Evolutionary conservation across 2,888 invertebrate species (phyloP).

Genomic region (Folsomia candida): DNA sequence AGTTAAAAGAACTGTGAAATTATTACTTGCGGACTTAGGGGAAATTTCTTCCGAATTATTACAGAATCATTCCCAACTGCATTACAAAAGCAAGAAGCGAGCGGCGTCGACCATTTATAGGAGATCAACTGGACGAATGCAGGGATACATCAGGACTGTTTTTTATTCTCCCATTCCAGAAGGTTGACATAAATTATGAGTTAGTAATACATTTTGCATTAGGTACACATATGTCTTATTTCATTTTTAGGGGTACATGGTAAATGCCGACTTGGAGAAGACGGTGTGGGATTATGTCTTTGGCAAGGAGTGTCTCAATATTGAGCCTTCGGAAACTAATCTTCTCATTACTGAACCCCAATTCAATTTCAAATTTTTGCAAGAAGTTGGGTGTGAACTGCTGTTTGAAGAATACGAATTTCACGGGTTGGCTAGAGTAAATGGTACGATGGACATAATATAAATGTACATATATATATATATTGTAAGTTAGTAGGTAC

Average conservation of each 20-base stretch:
- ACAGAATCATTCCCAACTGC: constrained; percentile 81
- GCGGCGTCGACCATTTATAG: constrained; percentile 86
- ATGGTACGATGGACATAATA: constrained; percentile 56
- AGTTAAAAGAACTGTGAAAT: not conserved
- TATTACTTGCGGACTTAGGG: no score
- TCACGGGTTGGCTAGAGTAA: constrained; percentile 73
- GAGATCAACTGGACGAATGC: constrained; percentile 92
- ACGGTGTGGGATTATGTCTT: constrained; percentile 95
- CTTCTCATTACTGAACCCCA: constrained; percentile 90
- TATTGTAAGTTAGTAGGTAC: not conserved
- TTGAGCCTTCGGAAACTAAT: constrained; percentile 72
- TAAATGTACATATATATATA: constrained; percentile 1
- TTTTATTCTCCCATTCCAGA: constrained; percentile 90
- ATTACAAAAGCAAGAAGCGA: constrained; percentile 98
- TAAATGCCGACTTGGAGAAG: constrained; percentile 95
- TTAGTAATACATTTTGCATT: not conserved
- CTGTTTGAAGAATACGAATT: constrained; percentile 97
- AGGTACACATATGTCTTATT: not conserved
- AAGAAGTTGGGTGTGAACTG: constrained; percentile 92
- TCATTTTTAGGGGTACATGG: constrained; percentile 68
- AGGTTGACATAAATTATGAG: constrained; percentile 55
- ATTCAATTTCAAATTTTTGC: constrained; percentile 86
- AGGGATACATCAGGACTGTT: constrained; percentile 92
- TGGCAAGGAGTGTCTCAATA: constrained; percentile 76
- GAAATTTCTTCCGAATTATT: not conserved